Percentiles rank a stretch among this genome's conserved stretches.
Evolutionary conservation across 1,140 invertebrate species (phyloP).

Genomic region (Neuroterus valhalla): DNA sequence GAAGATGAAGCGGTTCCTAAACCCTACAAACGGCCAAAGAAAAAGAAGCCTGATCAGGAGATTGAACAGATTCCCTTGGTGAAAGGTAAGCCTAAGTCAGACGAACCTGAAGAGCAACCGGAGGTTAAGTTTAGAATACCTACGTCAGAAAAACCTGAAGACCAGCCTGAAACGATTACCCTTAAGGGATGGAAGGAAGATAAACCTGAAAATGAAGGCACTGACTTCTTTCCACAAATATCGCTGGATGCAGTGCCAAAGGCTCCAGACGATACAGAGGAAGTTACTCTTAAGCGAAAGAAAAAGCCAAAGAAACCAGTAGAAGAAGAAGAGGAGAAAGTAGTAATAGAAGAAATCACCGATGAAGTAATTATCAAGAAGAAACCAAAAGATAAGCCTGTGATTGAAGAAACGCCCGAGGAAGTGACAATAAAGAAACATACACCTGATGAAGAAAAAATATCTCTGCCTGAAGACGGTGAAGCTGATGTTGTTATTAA

Average conservation of each 20-base stretch:
- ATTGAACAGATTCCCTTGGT: constrained; percentile 72
- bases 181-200: constrained; percentile 76
- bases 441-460: constrained; percentile 49
- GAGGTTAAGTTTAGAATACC: constrained; percentile 78
- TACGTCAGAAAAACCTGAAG: constrained; percentile 73
- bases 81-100: constrained; percentile 76
- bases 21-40: constrained; percentile 71
- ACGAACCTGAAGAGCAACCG: constrained; percentile 73
- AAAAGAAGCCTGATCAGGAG: constrained; percentile 77
- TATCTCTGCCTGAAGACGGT: constrained; percentile 49
- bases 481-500: constrained; percentile 62
- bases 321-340: constrained; percentile 42
- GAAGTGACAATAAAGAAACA: constrained; percentile 67
- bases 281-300: constrained; percentile 24
- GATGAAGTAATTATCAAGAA: constrained; percentile 59
- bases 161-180: constrained; percentile 74
- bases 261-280: not conserved
- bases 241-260: not conserved
- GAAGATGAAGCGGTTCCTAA: constrained; percentile 68
- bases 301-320: constrained; percentile 59
- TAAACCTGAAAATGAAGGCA: constrained; percentile 44
- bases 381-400: constrained; percentile 71
- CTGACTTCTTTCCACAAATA: not conserved
- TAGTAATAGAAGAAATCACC: constrained; percentile 51
- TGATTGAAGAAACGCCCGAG: constrained; percentile 61